Conservation (phyloP, 1,140 invertebrate species). For the Drosophila arizonae region DNA sequence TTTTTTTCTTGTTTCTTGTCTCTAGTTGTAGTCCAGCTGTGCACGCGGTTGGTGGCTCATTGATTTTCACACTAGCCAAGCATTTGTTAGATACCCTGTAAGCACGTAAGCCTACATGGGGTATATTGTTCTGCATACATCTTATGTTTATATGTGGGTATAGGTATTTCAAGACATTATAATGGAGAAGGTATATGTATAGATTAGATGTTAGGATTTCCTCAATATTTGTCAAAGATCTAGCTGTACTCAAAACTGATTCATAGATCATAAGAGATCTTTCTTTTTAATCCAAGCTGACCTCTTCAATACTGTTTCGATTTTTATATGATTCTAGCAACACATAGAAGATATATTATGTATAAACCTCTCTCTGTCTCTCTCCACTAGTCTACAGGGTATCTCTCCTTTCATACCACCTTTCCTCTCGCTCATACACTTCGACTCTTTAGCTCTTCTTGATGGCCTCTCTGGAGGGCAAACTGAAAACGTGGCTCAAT, state of each 20-base stretch:
- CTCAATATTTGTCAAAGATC: too few relatives aligned
- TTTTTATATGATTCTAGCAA: too few relatives aligned
- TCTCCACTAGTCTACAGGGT: neutral
- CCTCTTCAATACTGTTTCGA: too few relatives aligned
- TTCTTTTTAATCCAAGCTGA: too few relatives aligned
- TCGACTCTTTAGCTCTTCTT: neutral
- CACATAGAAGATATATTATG: too few relatives aligned
- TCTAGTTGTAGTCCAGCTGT: slow-evolving; percentile 28
- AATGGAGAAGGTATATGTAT: too few relatives aligned
- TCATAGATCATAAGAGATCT: too few relatives aligned
- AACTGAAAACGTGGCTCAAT: slow-evolving; percentile 23
- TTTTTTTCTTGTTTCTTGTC: neutral
- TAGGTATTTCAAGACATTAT: too few relatives aligned
- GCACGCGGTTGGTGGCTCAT: slow-evolving; percentile 28
- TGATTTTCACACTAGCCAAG: slow-evolving; percentile 52
- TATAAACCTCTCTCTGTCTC: too few relatives aligned
- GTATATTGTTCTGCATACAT: neutral
- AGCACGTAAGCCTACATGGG: neutral
- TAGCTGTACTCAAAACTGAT: too few relatives aligned
- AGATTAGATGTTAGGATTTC: too few relatives aligned
- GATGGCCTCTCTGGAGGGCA: slow-evolving; percentile 21
- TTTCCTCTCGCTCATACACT: neutral
- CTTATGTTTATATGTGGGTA: too few relatives aligned
- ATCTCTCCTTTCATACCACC: neutral
- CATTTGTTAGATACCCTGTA: slow-evolving; percentile 41